phyloP scores from a whole-genome alignment of 2,113 vertebrate species.

The Melozone crissalis region DNA sequence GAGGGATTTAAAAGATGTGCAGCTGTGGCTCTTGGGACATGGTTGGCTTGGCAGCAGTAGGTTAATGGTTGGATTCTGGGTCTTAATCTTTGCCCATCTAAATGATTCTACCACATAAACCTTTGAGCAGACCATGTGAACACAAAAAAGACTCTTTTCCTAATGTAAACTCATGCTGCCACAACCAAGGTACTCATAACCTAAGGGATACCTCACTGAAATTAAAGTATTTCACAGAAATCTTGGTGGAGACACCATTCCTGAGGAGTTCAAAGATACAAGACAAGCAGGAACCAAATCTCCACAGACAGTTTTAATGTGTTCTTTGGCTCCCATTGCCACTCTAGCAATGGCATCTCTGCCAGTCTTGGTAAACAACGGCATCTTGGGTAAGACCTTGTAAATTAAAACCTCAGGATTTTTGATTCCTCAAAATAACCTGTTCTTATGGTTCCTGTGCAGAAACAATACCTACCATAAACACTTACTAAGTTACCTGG shows the following conservation, averaged over 20 bases:
- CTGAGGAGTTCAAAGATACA: neutral
- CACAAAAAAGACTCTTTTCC: neutral
- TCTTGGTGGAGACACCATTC: neutral
- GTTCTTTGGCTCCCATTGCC: neutral
- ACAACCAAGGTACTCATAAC: neutral
- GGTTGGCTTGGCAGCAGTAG: neutral
- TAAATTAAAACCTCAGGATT: neutral
- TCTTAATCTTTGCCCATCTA: neutral
- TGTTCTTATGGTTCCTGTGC: neutral
- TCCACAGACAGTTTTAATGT: neutral
- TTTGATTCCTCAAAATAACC: neutral
- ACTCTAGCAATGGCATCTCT: neutral
- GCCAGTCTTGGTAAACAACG: neutral
- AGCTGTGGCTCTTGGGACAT: neutral
- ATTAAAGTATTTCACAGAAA: neutral
- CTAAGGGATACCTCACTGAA: neutral
- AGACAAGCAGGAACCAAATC: neutral
- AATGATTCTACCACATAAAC: neutral
- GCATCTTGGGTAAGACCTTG: neutral
- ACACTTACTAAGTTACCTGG: constrained; percentile 78
- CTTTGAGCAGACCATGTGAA: neutral
- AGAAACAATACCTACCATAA: neutral
- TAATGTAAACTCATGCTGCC: neutral
- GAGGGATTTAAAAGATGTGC: neutral
- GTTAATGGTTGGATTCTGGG: neutral